Conservation (phyloP, 2,113 vertebrate species). For the Sisor rabdophorus region DNA sequence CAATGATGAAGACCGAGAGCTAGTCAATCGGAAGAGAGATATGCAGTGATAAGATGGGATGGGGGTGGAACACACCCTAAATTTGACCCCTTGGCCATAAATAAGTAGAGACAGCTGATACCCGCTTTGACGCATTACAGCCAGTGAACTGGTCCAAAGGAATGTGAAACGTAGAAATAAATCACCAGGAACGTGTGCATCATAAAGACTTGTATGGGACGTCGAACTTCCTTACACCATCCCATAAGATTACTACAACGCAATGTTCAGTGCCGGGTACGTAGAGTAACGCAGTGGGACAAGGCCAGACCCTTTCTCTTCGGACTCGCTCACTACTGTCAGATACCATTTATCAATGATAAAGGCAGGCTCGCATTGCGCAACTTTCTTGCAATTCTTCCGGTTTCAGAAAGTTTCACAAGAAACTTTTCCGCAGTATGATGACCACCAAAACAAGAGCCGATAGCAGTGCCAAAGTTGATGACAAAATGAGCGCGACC, state of each 20-base stretch:
- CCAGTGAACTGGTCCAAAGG: conserved; percentile 8
- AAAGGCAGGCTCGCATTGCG: no score
- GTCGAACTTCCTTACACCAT: neutral
- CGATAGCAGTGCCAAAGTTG: no score
- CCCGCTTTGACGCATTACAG: conserved; percentile 20
- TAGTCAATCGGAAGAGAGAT: conserved; percentile 10
- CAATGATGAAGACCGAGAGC: conserved; percentile 30
- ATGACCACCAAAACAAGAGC: no score
- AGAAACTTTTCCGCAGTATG: no score
- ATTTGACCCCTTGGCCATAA: conserved; percentile 12
- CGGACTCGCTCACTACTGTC: neutral
- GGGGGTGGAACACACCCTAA: conserved; percentile 3
- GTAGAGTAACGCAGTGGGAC: neutral
- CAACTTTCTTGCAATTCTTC: no score
- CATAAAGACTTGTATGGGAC: neutral
- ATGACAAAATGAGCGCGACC: no score
- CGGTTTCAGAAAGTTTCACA: no score
- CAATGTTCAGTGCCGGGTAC: neutral
- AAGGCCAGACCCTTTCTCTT: neutral
- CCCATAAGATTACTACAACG: conserved; percentile 7
- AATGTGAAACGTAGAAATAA: conserved; percentile 27
- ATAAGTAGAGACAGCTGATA: conserved; percentile 31
- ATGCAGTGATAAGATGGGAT: conserved; percentile 20
- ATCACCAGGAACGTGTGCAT: conserved; percentile 1
- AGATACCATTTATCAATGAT: neutral